Evolutionary conservation across 2,797 vertebrate species (phyloP).

Genomic region (Syndactyla subalaris): DNA sequence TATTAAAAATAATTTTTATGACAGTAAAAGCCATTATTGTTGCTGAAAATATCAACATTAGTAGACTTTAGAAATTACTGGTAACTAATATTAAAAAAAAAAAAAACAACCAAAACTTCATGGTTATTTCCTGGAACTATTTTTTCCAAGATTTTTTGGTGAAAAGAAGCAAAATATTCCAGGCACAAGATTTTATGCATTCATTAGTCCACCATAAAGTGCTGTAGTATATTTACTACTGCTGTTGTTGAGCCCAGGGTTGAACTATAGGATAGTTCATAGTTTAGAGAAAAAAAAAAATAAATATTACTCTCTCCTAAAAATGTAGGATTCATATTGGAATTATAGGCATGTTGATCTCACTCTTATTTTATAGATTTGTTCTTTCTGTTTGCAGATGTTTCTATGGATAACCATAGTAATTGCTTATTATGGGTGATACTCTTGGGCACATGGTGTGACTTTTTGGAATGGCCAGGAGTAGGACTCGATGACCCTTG

Average conservation of each 20-base stretch:
- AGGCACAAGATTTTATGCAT: background rate
- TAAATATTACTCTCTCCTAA: background rate
- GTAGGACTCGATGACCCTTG: background rate
- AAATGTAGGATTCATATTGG: background rate
- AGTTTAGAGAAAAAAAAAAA: background rate
- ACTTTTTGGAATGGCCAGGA: background rate
- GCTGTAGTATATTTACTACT: background rate
- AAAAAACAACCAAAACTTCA: background rate
- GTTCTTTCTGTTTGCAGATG: background rate
- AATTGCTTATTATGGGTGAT: rapidly evolving
- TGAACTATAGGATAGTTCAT: background rate
- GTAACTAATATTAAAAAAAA: background rate
- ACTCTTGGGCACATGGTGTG: background rate
- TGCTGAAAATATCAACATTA: background rate
- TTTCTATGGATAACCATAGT: background rate
- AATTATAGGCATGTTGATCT: background rate
- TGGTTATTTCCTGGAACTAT: background rate
- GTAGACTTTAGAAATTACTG: background rate
- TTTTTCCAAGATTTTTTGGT: background rate
- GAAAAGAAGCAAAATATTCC: background rate
- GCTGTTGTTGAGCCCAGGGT: background rate
- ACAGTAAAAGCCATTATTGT: background rate
- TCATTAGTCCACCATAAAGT: background rate
- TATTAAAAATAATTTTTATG: background rate
- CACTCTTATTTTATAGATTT: background rate